Evolutionary conservation across 2,888 invertebrate species (phyloP).

Genomic region (Euphydryas editha): DNA sequence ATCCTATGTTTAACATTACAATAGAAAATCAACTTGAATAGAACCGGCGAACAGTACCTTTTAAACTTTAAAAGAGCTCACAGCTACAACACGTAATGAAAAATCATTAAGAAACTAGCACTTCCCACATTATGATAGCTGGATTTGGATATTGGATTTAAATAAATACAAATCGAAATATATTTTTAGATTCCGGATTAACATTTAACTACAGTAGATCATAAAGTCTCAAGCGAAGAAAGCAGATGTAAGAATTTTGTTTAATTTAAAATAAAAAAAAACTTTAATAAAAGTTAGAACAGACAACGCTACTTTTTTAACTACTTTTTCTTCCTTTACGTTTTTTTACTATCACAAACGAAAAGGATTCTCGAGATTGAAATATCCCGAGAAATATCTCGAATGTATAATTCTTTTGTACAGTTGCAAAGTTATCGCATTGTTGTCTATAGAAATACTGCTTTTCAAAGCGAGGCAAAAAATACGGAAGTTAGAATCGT

Average conservation of each 20-base stretch:
- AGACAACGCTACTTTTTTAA: neutral
- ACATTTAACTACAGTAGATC: too few relatives aligned
- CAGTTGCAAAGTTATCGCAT: neutral
- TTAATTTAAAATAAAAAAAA: neutral
- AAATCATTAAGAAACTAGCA: too few relatives aligned
- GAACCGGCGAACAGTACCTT: too few relatives aligned
- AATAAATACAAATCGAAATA: too few relatives aligned
- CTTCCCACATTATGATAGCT: too few relatives aligned
- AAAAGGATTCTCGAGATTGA: neutral
- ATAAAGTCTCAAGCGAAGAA: neutral
- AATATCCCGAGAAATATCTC: conserved; percentile 1
- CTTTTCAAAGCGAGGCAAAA: neutral
- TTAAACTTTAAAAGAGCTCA: too few relatives aligned
- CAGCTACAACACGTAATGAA: too few relatives aligned
- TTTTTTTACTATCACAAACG: conserved; percentile 5
- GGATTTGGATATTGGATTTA: too few relatives aligned
- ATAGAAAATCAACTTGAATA: too few relatives aligned
- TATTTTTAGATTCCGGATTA: too few relatives aligned
- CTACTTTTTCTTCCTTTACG: too few relatives aligned
- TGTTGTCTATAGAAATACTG: conserved; percentile 5
- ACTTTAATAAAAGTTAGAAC: conserved; percentile 9
- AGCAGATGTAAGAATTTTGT: neutral
- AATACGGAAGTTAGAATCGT: neutral
- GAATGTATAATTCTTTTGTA: neutral
- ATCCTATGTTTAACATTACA: too few relatives aligned